A percentile compares a stretch with the other conserved stretches of the same genome.
Conservation (phyloP, 2,113 vertebrate genomes). For the Anarrhichthys ocellatus region DNA sequence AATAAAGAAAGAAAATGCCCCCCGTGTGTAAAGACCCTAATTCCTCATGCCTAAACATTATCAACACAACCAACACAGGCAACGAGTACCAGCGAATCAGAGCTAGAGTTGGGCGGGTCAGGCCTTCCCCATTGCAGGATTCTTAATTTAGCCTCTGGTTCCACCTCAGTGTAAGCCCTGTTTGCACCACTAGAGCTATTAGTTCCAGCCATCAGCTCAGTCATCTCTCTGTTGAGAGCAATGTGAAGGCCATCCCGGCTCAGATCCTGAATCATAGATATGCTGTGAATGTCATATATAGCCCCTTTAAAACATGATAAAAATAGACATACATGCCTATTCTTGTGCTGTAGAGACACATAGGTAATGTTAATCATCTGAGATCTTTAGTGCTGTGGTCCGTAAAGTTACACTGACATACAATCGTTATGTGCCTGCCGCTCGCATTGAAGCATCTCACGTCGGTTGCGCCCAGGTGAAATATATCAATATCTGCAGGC, state of each 20-base stretch:
- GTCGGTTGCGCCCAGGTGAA: slow-evolving; percentile 60
- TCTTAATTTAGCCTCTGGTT: neutral
- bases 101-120: neutral
- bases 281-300: neutral
- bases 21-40: neutral
- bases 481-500: slow-evolving; percentile 70
- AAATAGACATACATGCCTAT: no score
- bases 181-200: neutral
- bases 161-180: neutral
- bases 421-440: neutral
- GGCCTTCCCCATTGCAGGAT: neutral
- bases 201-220: neutral
- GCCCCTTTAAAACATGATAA: neutral
- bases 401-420: slow-evolving; percentile 23
- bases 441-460: slow-evolving; percentile 49
- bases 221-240: no score
- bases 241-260: no score
- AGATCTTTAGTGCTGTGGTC: slow-evolving; percentile 20
- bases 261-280: neutral
- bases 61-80: neutral
- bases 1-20: no score
- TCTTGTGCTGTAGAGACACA: neutral
- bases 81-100: neutral
- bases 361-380: slow-evolving; percentile 10
- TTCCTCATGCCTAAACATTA: neutral